Evolutionary conservation across 2,888 invertebrate species (phyloP), one percentile per base, ranked within the genome.

Genomic region (Ochropleura leucogaster): DNA sequence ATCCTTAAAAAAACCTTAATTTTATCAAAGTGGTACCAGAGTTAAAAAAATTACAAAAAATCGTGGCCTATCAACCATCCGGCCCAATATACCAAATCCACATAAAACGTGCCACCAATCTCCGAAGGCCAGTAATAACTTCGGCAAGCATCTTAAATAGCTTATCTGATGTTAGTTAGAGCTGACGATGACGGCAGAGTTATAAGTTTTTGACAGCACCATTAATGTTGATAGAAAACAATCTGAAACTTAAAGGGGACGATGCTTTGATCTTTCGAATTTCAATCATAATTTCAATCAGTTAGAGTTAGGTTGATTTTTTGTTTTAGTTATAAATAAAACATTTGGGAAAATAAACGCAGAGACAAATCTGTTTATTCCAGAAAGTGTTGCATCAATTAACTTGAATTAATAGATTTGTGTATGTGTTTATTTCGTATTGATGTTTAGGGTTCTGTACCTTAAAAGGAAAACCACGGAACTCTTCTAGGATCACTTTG

Each of bases 181-280:
- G 51, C 73, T 78, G 77, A 74, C 42, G 64, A 65, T 63, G 74
- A 65, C 62, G 60, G 77, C 74, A 70, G 59, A 63, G 62, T 79
- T 70, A 73, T 67, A 83, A 86, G 83, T 83, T 83, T 80, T 59
- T 79, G 85, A 82, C 86, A 83, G 77, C 47, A 63, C 77, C 84
- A 85, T 85, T 80, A 80, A 82, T 82, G 77, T 82, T 86, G 85
- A 83, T 72, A 82, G 71, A 86, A 86, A 78, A 86, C 85, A 85
- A 86, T 86, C 78, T 74, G 12, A 78, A 86, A 80, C 79, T 84
- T 75, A 68, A 70, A 63, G 64, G 49, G 62, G 55, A 53, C 55
- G 63, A 51, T n/a, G 40, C 77, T 87, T 87, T 82, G 82, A 86
- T 86, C 59, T 62, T 69, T 53, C 46, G 60, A 74, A 74, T 77